Evolutionary conservation across 2,113 vertebrate species (phyloP).

Genomic region (Canis aureus): DNA sequence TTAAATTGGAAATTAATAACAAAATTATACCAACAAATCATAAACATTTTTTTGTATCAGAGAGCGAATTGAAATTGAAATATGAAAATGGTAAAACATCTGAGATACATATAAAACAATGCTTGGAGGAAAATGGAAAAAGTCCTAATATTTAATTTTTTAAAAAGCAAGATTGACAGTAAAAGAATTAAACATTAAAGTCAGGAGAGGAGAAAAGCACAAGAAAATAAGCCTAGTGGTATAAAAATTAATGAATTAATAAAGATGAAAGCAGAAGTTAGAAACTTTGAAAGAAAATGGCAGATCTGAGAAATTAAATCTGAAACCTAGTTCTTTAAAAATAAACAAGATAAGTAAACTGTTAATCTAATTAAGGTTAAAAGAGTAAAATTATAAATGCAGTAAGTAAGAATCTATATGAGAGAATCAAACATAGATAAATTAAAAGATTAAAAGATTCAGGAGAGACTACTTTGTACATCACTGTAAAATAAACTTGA

Average conservation of each 20-base stretch:
- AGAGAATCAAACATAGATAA: neutral
- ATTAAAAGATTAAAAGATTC: conserved; percentile 2
- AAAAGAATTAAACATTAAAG: neutral
- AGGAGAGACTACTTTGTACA: neutral
- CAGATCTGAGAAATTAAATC: neutral
- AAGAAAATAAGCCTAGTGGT: neutral
- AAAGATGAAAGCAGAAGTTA: neutral
- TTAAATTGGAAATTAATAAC: conserved; percentile 11
- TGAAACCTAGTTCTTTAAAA: neutral
- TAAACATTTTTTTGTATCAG: neutral
- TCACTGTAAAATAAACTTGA: neutral
- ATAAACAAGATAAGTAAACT: neutral
- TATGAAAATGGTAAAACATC: conserved; percentile 5
- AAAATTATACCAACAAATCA: neutral
- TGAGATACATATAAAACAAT: neutral
- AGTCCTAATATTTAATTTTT: neutral
- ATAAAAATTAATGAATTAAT: neutral
- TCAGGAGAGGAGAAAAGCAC: neutral
- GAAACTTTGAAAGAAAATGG: neutral
- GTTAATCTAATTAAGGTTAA: neutral
- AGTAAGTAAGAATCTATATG: neutral
- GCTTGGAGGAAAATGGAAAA: conserved; percentile 25
- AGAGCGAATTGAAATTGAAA: neutral
- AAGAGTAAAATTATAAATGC: neutral
- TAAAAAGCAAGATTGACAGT: neutral